Evolutionary conservation across 2,113 vertebrate genomes (phyloP).

Genomic region (Sorex araneus): DNA sequence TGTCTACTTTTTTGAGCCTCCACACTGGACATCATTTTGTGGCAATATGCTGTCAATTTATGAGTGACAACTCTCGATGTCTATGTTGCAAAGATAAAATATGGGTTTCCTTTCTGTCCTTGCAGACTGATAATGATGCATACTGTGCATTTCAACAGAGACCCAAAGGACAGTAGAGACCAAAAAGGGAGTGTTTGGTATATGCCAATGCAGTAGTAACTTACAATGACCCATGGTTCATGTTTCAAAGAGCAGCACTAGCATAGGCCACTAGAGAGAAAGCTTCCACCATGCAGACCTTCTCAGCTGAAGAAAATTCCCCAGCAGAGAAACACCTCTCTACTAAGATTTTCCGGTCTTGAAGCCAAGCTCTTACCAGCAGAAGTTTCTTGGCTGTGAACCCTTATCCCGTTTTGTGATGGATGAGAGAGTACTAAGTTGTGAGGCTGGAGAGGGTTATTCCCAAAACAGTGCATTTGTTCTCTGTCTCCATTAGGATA

Average conservation of each 20-base stretch:
- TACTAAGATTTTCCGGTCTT: conserved; percentile 62
- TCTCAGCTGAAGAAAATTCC: conserved; percentile 35
- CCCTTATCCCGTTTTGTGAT: conserved; percentile 13
- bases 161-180: background rate
- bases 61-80: background rate
- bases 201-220: background rate
- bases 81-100: background rate
- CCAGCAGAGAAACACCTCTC: conserved; percentile 34
- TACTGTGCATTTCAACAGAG: background rate
- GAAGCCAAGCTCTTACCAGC: conserved; percentile 40
- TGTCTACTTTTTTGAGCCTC: background rate
- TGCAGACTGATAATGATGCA: background rate
- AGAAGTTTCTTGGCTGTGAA: conserved; percentile 30
- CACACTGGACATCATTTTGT: background rate
- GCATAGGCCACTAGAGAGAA: conserved; percentile 9
- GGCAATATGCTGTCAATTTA: background rate
- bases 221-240: background rate
- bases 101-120: background rate
- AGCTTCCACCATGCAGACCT: background rate
- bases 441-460: background rate
- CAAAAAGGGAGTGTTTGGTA: background rate
- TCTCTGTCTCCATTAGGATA: background rate
- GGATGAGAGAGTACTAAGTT: background rate
- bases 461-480: background rate
- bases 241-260: background rate